A percentile compares a stretch with the other conserved stretches of the same genome.
Conservation (phyloP, 2,888 invertebrate genomes). For the Nasonia oneida region DNA sequence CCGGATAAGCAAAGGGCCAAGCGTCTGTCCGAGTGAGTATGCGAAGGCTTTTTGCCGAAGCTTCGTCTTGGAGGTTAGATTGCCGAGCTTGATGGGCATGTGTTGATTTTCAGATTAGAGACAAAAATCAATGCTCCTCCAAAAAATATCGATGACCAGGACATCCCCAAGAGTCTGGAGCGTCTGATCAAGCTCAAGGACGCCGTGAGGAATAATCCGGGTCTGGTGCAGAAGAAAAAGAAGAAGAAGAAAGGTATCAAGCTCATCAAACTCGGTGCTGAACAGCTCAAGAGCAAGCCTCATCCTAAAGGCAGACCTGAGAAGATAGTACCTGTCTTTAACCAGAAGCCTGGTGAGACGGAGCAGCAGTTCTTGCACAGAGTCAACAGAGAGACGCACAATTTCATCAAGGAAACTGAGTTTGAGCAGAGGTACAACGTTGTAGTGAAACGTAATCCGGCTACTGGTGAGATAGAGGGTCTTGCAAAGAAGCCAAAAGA, state of each 20-base stretch:
- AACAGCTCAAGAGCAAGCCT: constrained; percentile 21
- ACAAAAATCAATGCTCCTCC: constrained; percentile 89
- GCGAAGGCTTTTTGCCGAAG: not conserved
- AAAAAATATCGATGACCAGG: constrained; percentile 85
- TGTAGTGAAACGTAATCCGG: constrained; percentile 80
- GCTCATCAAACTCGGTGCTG: constrained; percentile 56
- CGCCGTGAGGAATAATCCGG: constrained; percentile 77
- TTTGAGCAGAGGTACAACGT: constrained; percentile 84
- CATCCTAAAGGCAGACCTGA: constrained; percentile 75
- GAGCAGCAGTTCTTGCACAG: constrained; percentile 84
- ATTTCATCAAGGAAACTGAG: constrained; percentile 82
- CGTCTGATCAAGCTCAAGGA: constrained; percentile 83
- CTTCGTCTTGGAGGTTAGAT: constrained; percentile 57
- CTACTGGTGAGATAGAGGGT: constrained; percentile 80
- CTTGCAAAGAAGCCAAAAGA: constrained; percentile 81
- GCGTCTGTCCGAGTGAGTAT: constrained; percentile 83
- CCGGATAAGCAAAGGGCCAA: constrained; percentile 86
- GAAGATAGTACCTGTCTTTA: constrained; percentile 81
- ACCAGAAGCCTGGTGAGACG: constrained; percentile 83
- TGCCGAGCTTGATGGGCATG: constrained; percentile 12
- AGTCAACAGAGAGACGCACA: constrained; percentile 84
- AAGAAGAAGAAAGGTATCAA: constrained; percentile 68
- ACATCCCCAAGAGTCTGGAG: constrained; percentile 86
- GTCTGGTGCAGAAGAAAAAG: constrained; percentile 74
- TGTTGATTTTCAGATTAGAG: constrained; percentile 81